Percentiles rank a stretch among this genome's conserved stretches.
phyloP scores from a whole-genome alignment of 2,797 vertebrate species.

The Kryptopterus vitreolus region DNA sequence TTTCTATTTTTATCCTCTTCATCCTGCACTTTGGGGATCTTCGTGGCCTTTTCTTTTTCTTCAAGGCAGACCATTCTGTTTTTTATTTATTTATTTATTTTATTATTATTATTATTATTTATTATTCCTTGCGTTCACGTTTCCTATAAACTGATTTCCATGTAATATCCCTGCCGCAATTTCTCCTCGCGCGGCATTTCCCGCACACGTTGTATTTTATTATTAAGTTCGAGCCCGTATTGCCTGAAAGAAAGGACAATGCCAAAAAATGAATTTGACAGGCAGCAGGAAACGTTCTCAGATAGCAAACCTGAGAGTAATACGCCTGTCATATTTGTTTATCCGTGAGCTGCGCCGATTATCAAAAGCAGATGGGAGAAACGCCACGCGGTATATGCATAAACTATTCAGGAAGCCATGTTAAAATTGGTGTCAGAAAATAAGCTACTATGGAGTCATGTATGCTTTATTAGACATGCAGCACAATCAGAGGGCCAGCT shows the following conservation, averaged over 20 bases:
- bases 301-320: slow-evolving; percentile 56
- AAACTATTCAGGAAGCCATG: slow-evolving; percentile 38
- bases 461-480: slow-evolving; percentile 40
- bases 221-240: slow-evolving; percentile 50
- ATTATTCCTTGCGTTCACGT: slow-evolving; percentile 23
- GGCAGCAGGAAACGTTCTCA: slow-evolving; percentile 52
- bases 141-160: slow-evolving; percentile 51
- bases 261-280: slow-evolving; percentile 60
- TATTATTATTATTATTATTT: too few relatives aligned
- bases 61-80: slow-evolving; percentile 10
- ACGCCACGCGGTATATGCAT: slow-evolving; percentile 21
- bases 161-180: slow-evolving; percentile 46
- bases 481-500: slow-evolving; percentile 27
- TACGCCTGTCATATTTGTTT: slow-evolving; percentile 65
- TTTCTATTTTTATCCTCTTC: slow-evolving; percentile 16
- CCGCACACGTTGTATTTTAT: slow-evolving; percentile 52
- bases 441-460: slow-evolving; percentile 10
- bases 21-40: not conserved
- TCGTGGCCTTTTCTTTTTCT: not conserved
- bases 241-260: slow-evolving; percentile 38
- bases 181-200: slow-evolving; percentile 42
- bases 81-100: too few relatives aligned
- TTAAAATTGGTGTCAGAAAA: slow-evolving; percentile 7
- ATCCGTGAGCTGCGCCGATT: slow-evolving; percentile 54
- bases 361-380: slow-evolving; percentile 50